A percentile compares a stretch with the other conserved stretches of the same genome.
phyloP scores from a whole-genome alignment of 2,888 invertebrate genomes.

The Epistrophella euchroma region DNA sequence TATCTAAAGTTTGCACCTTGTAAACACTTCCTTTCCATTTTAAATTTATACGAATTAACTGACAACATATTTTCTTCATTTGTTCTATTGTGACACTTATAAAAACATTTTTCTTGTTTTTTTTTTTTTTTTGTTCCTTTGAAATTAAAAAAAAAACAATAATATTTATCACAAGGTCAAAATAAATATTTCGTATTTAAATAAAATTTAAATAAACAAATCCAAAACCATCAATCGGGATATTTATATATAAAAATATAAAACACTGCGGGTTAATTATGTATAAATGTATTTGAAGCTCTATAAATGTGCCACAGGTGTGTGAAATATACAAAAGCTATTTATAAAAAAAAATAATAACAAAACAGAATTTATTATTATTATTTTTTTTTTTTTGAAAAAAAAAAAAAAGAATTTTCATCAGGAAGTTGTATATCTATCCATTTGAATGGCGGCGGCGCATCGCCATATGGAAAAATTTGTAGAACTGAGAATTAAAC shows the following conservation, averaged over 20 bases:
- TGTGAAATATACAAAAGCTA: slow-evolving; percentile 19
- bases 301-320: slow-evolving; percentile 34
- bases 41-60: slow-evolving; percentile 30
- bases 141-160: slow-evolving; percentile 14
- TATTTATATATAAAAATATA: slow-evolving; percentile 1
- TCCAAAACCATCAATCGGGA: slow-evolving; percentile 10
- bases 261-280: slow-evolving; percentile 23
- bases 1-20: slow-evolving; percentile 53
- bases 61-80: slow-evolving; percentile 23
- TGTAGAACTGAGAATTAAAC: slow-evolving; percentile 12
- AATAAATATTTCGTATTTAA: slow-evolving; percentile 4
- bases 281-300: slow-evolving; percentile 4
- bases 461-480: slow-evolving; percentile 21
- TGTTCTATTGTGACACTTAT: slow-evolving; percentile 54
- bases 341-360: background rate
- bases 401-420: slow-evolving; percentile 56
- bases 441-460: background rate
- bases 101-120: slow-evolving; percentile 4
- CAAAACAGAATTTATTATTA: slow-evolving; percentile 4
- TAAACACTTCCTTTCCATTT: slow-evolving; percentile 48
- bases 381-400: too few species aligned
- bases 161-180: slow-evolving; percentile 46
- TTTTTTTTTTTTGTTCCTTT: background rate
- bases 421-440: slow-evolving; percentile 58
- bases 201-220: slow-evolving; percentile 10